Evolutionary conservation across 2,797 vertebrate species (phyloP), one percentile per base, ranked within the genome.

Genomic region (Euphonia xanthogaster): DNA sequence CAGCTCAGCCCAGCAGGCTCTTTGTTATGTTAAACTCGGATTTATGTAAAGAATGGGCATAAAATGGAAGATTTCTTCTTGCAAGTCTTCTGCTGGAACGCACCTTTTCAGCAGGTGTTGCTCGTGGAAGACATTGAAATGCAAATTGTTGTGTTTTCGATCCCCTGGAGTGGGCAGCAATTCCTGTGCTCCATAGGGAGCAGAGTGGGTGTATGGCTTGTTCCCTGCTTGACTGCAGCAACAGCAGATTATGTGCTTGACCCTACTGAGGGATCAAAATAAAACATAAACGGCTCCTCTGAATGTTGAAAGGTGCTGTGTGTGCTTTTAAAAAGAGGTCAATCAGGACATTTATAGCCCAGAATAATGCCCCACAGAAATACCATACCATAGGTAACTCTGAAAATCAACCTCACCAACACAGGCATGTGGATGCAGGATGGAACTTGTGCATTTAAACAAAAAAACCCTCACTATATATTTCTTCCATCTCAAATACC

Each of bases 1-100:
- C 68, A 90, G 81, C 84, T 92, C 70, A 81, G 51, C 91, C 54
- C 88, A 91, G 89, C 88, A 90, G 78, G 89, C 47, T 80, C 86
- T 94, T 97, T 94, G 82, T 94, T 89, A 80, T 93, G 95, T 61
- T 92, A 95, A 97, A 1, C 18, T 77, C 21, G 39, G 90, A 10
- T 12, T 91, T 89, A 7, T 14, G 45, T 47, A 60, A 73, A 83
- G 28, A 51, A 44, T 83, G 68, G 65, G 47, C 8, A 8, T 61
- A 58, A 91, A 87, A 85, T 37, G 61, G 88, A 91, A 86, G 65
- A 88, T 80, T 91, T 96, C 91, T 84, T 83, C 68, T 35, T 61
- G 45, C 47, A 31, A 33, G 79, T 28, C 44, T 87, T 57, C 30
- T 80, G 16, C 42, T 55, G 84, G 75, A 76, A 55, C 66, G 30